Percentiles rank a stretch among this genome's conserved stretches.
These are phyloP conservation scores for Chelonia mydas DNA, from an alignment of 2,797 vertebrate genomes.

Conservation along the genomic window DNA sequence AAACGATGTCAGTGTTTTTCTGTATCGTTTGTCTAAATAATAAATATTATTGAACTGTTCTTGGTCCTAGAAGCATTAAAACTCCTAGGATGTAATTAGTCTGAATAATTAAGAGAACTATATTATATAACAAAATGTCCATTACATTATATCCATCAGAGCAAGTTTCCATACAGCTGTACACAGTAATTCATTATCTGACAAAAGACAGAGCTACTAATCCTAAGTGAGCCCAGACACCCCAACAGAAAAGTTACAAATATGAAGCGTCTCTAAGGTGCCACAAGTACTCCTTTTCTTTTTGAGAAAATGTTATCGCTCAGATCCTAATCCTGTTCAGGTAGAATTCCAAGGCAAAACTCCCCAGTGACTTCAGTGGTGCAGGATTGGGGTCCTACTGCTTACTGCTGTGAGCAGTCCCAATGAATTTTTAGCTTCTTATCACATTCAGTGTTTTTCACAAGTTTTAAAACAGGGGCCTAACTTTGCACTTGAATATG, in stretches of 20 bases:
- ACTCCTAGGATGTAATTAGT: neutral
- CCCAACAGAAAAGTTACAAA: neutral
- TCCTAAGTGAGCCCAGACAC: neutral
- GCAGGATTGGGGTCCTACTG: neutral
- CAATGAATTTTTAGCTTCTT: neutral
- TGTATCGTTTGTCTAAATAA: conserved; percentile 24
- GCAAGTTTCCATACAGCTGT: neutral
- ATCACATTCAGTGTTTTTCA: neutral
- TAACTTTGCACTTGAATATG: neutral
- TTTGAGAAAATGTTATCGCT: neutral
- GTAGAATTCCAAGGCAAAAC: neutral
- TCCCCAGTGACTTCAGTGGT: neutral
- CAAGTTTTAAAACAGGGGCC: neutral
- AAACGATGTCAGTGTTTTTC: conserved; percentile 18
- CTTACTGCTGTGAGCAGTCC: neutral
- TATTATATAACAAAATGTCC: neutral
- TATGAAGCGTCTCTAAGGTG: no score
- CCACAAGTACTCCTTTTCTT: no score
- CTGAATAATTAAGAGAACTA: neutral
- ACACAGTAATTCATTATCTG: neutral
- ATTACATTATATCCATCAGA: neutral
- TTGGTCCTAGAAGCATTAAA: conserved; percentile 10
- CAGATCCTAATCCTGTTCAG: neutral
- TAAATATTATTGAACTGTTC: conserved; percentile 19
- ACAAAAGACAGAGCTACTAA: neutral